Base-by-base conservation (phyloP, 2,113 vertebrate species). In the Thamnophis sirtalis region DNA sequence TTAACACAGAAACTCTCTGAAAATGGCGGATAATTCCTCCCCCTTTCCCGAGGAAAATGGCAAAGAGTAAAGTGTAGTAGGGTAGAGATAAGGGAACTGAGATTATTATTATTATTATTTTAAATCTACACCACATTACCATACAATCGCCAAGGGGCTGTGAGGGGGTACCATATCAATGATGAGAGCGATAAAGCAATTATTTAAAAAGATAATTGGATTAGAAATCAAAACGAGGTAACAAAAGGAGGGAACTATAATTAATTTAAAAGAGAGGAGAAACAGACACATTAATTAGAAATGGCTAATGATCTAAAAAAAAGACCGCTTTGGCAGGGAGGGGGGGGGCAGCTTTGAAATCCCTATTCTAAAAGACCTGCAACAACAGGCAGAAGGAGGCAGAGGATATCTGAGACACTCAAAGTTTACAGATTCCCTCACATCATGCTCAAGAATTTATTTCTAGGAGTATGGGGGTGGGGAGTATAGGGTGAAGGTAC, bases 151-250 rank as follows among this genome's bases (percentile, higher is more conserved):
- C 90, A 89, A 90, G 90, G 91, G 92, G 95, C 92, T 80, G 21
- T 15, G 21, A 90, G 90, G 87, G 94, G 15, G 95, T 88, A 92
- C 93, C 33, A 19, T 87, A 24, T n/a, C 38, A 56, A 91, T 53
- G 94, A 96, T 94, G 94, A 95, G 93, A 93, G 87, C 94, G 96
- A 96, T 94, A 95, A 94, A 95, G 95, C 96, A 96, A 96, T 96
- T 96, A 96, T 96, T 96, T 95, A 91, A 95, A 96, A 95, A 95
- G 96, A 96, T 96, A 96, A 96, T 96, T 96, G 96, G 96, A 96
- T 96, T 96, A 96, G 94, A 95, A 96, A 96, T 95, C 96, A 92
- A 95, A 96, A 94, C 92, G 95, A 96, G 95, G 93, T 92, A 92
- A 92, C 94, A 93, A 95, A 92, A 96, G 93, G 94, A 93, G 96